These are phyloP conservation scores for Cyprinodon brontotheroides DNA, from an alignment of 2,113 vertebrate genomes.

Conservation along the genomic window DNA sequence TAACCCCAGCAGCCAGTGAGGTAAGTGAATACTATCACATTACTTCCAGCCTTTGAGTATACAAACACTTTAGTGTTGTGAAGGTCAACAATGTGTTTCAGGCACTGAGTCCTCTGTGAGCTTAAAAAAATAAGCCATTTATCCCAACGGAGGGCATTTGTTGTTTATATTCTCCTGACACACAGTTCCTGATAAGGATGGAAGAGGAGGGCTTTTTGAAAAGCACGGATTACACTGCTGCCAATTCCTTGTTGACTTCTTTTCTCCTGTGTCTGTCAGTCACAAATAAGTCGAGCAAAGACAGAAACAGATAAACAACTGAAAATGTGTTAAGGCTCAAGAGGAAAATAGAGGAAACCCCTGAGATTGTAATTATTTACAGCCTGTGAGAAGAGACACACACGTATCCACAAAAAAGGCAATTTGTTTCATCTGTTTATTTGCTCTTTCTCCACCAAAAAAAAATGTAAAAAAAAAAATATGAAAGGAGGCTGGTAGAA, in stretches of 20 bases:
- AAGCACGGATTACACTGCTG: conserved; percentile 44
- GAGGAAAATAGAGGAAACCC: conserved; percentile 11
- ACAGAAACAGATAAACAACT: conserved; percentile 5
- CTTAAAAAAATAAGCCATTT: conserved; percentile 33
- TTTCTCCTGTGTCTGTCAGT: conserved; percentile 32
- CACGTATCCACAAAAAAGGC: conserved; percentile 36
- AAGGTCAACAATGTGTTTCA: conserved; percentile 49
- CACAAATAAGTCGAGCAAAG: conserved; percentile 18
- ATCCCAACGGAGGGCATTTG: conserved; percentile 29
- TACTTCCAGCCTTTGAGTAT: not conserved
- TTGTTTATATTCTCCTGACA: conserved; percentile 50
- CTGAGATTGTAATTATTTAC: conserved; percentile 48
- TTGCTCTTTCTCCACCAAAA: conserved; percentile 74
- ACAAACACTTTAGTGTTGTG: conserved; percentile 15
- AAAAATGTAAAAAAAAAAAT: conserved; percentile 50
- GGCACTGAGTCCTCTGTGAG: conserved; percentile 29
- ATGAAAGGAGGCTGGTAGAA: conserved; percentile 57
- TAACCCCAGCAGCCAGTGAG: not conserved
- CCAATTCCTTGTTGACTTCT: conserved; percentile 37
- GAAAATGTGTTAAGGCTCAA: conserved; percentile 9
- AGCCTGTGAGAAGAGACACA: conserved; percentile 41
- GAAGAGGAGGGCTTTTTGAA: conserved; percentile 38
- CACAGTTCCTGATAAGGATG: conserved; percentile 28
- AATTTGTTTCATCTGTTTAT: conserved; percentile 75
- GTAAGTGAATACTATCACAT: not conserved